Conservation (phyloP, 64 coral and sea anemone genomes). For the Montipora efflorescens region DNA sequence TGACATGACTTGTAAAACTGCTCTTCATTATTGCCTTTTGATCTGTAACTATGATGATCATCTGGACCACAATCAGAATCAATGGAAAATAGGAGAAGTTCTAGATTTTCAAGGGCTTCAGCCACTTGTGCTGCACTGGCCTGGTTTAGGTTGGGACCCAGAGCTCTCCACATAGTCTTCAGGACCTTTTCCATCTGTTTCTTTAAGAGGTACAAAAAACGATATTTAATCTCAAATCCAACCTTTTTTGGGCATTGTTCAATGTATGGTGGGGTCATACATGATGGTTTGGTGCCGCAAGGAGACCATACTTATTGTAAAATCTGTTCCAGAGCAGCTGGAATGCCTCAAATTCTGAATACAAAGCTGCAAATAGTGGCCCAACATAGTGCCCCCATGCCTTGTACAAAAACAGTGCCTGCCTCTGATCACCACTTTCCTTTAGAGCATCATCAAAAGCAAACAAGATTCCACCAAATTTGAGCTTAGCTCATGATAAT, state of each 20-base stretch:
- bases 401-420: no score
- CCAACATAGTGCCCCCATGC: not conserved
- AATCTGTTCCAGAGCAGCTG: constrained; percentile 61
- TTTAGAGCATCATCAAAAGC: no score
- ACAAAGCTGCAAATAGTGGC: constrained; percentile 7
- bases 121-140: not conserved
- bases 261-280: no score
- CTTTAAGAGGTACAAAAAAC: no score
- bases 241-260: no score
- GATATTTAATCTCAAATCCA: no score
- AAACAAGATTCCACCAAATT: not conserved
- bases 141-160: not conserved
- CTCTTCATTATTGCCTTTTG: not conserved
- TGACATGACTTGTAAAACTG: not conserved
- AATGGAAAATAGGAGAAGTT: not conserved
- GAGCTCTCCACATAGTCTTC: no score
- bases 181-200: no score
- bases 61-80: constrained; percentile 16
- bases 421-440: no score
- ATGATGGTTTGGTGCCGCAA: not conserved
- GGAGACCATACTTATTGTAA: constrained; percentile 60
- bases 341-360: constrained; percentile 34
- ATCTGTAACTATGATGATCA: not conserved
- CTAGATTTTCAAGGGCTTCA: constrained; percentile 5
- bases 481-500: constrained; percentile 65